Conservation (phyloP, 2,888 invertebrate genomes). For the Macaria liturata region DNA sequence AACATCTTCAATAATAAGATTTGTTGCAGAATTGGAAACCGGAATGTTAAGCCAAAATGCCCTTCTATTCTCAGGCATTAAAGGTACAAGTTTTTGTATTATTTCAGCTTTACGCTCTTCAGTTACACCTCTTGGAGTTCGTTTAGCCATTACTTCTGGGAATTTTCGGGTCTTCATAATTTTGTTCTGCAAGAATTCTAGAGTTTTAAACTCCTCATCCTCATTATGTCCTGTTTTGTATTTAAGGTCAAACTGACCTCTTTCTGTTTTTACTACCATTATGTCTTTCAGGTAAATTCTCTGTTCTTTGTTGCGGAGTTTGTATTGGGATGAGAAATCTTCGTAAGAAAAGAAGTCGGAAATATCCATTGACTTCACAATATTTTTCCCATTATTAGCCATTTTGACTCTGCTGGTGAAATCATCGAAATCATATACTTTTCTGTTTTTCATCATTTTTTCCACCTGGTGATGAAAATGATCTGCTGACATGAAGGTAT, state of each 20-base stretch:
- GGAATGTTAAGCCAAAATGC: conserved; percentile 1
- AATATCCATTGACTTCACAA: not conserved
- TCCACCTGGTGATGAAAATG: too few species aligned
- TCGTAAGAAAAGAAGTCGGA: conserved; percentile 1
- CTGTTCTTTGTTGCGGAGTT: not conserved
- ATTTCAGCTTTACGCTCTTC: conserved; percentile 14
- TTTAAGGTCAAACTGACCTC: not conserved
- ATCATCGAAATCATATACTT: not conserved
- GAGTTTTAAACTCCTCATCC: not conserved
- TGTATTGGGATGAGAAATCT: conserved; percentile 4
- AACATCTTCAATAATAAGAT: not conserved
- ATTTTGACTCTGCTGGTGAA: not conserved
- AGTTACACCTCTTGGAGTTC: not conserved
- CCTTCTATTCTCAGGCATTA: conserved; percentile 13
- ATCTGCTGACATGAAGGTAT: too few species aligned
- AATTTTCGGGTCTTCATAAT: conserved; percentile 4
- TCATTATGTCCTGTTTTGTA: conserved; percentile 3
- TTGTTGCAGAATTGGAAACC: not conserved
- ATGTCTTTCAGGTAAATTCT: not conserved
- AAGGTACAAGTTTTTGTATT: conserved; percentile 11
- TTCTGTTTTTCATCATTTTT: not conserved
- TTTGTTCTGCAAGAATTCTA: conserved; percentile 4
- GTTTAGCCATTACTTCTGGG: not conserved
- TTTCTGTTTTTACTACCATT: not conserved
- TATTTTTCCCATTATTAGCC: not conserved